phyloP scores from a whole-genome alignment of 2,113 vertebrate species.

The Elachura formosa region DNA sequence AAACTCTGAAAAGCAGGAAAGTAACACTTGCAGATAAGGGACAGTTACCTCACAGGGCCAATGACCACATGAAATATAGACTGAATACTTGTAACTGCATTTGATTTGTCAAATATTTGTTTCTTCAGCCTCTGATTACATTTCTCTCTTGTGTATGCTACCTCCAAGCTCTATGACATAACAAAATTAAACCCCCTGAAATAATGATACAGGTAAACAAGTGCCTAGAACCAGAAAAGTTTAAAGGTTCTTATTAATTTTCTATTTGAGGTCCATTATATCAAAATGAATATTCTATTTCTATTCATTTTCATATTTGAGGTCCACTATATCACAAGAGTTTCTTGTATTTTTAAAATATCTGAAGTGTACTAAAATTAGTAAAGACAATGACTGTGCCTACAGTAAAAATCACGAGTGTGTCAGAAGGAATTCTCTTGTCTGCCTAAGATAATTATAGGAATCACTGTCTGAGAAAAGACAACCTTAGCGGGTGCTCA shows the following conservation, averaged over 20 bases:
- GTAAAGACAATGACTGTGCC: not conserved
- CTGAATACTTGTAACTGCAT: not conserved
- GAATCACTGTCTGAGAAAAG: not conserved
- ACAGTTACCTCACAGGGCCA: not conserved
- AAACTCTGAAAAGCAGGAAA: not conserved
- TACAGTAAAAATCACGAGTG: not conserved
- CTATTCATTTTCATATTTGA: not conserved
- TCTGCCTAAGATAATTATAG: not conserved
- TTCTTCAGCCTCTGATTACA: not conserved
- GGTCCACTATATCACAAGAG: not conserved
- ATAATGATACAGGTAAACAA: not conserved
- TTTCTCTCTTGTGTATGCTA: not conserved
- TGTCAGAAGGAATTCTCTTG: not conserved
- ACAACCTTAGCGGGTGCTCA: not conserved
- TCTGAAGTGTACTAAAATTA: not conserved
- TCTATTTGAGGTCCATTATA: not conserved
- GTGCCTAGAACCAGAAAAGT: not conserved
- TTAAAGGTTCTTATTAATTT: not conserved
- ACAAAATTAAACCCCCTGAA: not conserved
- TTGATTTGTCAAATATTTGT: not conserved
- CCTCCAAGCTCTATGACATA: not conserved
- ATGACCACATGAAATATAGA: not conserved
- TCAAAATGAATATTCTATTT: too few species aligned
- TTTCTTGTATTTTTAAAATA: not conserved
- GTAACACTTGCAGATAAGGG: not conserved